Conservation (phyloP, 2,888 invertebrate species). For the Drosophila kuntzei region DNA sequence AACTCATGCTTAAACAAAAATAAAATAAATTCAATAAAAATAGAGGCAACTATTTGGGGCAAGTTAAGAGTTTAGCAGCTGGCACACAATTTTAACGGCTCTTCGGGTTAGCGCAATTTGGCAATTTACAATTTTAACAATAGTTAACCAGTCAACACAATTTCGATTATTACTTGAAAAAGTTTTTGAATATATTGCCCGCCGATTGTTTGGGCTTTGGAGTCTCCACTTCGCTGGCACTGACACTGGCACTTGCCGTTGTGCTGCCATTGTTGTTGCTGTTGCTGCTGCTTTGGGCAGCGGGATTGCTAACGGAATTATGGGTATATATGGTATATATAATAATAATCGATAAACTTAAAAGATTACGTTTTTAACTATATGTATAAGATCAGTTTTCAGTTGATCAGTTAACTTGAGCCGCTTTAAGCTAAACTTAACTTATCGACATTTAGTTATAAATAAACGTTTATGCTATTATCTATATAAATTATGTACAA, state of each 20-base stretch:
- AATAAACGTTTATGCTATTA: no score
- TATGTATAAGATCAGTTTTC: constrained; percentile 5
- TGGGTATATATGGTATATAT: constrained; percentile 23
- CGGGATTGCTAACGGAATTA: constrained; percentile 58
- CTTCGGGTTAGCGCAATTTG: constrained; percentile 46
- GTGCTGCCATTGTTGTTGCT: constrained; percentile 63
- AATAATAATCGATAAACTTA: constrained; percentile 26
- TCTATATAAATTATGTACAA: no score
- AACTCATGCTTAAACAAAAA: constrained; percentile 53
- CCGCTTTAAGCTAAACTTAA: no score
- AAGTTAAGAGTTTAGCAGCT: constrained; percentile 47
- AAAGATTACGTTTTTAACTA: constrained; percentile 1
- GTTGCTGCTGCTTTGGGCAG: constrained; percentile 58
- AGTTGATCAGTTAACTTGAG: no score
- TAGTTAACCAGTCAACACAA: constrained; percentile 28
- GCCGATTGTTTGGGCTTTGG: constrained; percentile 91
- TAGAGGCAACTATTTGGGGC: constrained; percentile 11
- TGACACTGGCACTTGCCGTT: constrained; percentile 47
- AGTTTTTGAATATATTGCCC: constrained; percentile 97
- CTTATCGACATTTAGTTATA: no score
- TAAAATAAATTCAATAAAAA: not conserved
- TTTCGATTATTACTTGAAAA: constrained; percentile 92
- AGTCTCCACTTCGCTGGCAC: constrained; percentile 69
- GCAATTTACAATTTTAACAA: constrained; percentile 26
- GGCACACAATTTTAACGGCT: constrained; percentile 18